A percentile compares a stretch with the other conserved stretches of the same genome.
These are phyloP conservation scores for Andricus grossulariae DNA, from an alignment of 1,140 invertebrate genomes.

Conservation along the genomic window DNA sequence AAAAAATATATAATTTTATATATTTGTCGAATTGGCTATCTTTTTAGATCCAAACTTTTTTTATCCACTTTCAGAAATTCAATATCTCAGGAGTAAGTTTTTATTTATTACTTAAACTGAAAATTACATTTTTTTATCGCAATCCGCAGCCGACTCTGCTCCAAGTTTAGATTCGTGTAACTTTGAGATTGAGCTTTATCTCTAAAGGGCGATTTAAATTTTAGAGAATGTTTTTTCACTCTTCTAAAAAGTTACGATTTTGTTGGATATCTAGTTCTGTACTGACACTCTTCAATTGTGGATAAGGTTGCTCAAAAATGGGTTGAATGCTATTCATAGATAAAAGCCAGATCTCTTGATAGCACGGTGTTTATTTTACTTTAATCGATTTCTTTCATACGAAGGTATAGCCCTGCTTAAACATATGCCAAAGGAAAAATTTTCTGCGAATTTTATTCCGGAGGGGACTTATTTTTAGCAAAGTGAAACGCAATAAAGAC, in stretches of 20 bases:
- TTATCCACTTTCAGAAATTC: too few species aligned
- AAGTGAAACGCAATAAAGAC: not conserved
- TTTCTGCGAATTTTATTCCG: slow-evolving; percentile 24
- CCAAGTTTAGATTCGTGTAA: not conserved
- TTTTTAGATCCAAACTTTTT: too few species aligned
- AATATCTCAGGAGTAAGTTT: too few species aligned
- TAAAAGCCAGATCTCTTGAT: slow-evolving; percentile 21
- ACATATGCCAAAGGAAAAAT: slow-evolving; percentile 32
- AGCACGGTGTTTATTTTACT: slow-evolving; percentile 15
- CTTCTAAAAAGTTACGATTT: too few species aligned
- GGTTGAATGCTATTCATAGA: not conserved
- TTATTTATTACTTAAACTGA: too few species aligned
- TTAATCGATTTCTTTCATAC: slow-evolving; percentile 18
- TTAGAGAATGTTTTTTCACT: too few species aligned
- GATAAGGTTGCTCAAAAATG: not conserved
- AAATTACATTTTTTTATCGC: not conserved
- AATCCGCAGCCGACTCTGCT: not conserved
- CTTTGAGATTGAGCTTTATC: not conserved
- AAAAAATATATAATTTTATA: too few species aligned
- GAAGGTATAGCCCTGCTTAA: not conserved
- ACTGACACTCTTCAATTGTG: too few species aligned
- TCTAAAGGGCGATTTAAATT: too few species aligned
- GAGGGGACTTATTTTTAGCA: not conserved
- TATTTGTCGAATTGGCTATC: too few species aligned
- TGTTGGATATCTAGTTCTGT: too few species aligned